A percentile compares a stretch with the other conserved stretches of the same genome.
Evolutionary conservation across 1,140 invertebrate species (phyloP).

Genomic region (Drosophila sucinea): DNA sequence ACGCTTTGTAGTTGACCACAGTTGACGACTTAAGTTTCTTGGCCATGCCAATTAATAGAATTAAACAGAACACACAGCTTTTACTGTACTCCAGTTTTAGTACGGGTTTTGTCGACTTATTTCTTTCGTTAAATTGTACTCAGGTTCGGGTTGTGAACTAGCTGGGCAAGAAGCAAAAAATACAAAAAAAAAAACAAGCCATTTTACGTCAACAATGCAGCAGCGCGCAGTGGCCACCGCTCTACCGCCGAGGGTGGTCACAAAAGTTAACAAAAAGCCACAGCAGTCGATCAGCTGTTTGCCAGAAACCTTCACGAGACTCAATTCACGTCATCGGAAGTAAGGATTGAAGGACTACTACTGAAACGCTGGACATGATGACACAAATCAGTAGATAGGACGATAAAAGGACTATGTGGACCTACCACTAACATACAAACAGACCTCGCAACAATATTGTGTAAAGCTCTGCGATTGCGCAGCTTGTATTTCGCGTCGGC

Average conservation of each 20-base stretch:
- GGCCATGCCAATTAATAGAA: constrained; percentile 64
- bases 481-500: constrained; percentile 73
- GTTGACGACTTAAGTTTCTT: constrained; percentile 46
- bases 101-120: constrained; percentile 47
- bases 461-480: constrained; percentile 71
- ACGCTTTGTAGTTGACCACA: constrained; percentile 33
- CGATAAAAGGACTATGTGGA: no score
- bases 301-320: neutral
- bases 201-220: constrained; percentile 50
- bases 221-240: constrained; percentile 16
- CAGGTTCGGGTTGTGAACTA: constrained; percentile 45
- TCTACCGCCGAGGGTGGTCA: constrained; percentile 17
- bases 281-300: neutral
- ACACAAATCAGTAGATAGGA: no score
- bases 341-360: no score
- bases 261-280: neutral
- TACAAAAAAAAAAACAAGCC: constrained; percentile 24
- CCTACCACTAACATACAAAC: neutral
- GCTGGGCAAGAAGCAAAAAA: constrained; percentile 34
- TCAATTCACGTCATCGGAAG: no score
- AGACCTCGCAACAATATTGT: constrained; percentile 58
- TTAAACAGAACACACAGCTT: constrained; percentile 62
- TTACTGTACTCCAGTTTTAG: constrained; percentile 65
- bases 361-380: no score
- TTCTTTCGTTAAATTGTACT: constrained; percentile 41